Evolutionary conservation across 2,113 vertebrate species (phyloP), one percentile per base, ranked within the genome.

Genomic region (Nansenia antarctica): DNA sequence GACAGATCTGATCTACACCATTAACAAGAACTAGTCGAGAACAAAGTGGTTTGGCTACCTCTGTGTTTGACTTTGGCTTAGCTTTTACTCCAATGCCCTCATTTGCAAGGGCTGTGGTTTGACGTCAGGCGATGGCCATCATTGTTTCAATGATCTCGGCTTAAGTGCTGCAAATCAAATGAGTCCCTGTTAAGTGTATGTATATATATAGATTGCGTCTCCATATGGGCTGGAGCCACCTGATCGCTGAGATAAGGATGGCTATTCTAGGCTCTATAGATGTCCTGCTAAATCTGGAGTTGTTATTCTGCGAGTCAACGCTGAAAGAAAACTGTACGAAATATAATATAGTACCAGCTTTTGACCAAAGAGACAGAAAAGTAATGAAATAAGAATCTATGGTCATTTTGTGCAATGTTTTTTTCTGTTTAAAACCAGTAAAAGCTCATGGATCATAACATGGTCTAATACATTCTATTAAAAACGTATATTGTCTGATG

Each of bases 131-230:
- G n/a, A 27, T 7, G 18, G 24, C 29, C 62, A 65, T 69, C 60
- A 62, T 66, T 79, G 69, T 64, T 70, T 35, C 73, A 26, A 59
- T 60, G 52, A 26, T 26, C 64, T 64, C 69, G 24, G 67, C 65
- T 49, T 70, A 55, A 64, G 52, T 68, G 64, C 69, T 31, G 30
- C 45, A 64, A 67, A 74, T 73, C 62, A 66, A 66, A 69, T 60
- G 20, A 58, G 31, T 20, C 62, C 53, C 31, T 3, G 29, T 32
- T n/a, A 34, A 32, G 49, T 11, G 57, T 34, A 55, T 58, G 26
- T 32, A 57, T 20, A 31, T n/a, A 65, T 70, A 52, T 32, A 54
- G 12, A 47, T n/a, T 42, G 37, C 18, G 37, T 61, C 35, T 65
- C 65, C 42, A 52, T 9, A 45, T 20, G 9, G 9, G 31, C 31